Evolutionary conservation across 2,888 invertebrate species (phyloP), one percentile per base, ranked within the genome.

Genomic region (Himalopsyche japonica): DNA sequence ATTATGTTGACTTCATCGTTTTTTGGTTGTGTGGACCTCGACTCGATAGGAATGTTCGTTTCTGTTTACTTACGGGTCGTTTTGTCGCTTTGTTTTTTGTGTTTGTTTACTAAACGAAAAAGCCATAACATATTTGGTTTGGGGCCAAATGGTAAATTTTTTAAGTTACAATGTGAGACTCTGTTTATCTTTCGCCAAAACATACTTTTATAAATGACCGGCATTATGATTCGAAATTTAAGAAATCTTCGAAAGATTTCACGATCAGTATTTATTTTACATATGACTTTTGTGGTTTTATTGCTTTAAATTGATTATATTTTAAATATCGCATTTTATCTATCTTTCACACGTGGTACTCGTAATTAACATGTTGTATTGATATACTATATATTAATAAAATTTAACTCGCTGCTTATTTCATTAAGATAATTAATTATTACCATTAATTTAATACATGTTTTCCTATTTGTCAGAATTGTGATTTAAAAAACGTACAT

Each of bases 21-120:
- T 80, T 32, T 27, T 27, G 48, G 47, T 80, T 47, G 48, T 18
- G 34, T 49, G 57, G 57, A 57, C 57, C 49, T 80, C 34, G 24
- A 24, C 49, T 49, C 81, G 76, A 27, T 43, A 30, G 76, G 81
- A 81, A 81, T 81, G 64, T 57, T 43, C 70, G 81, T 27, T 27
- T 81, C 70, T 76, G 49, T 76, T 77, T 82, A 77, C 82, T 34
- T 30, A 15, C 82, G 37, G 20, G 76, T 81, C 76, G 34, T 80
- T 48, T 80, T 48, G 57, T 80, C 80, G 15, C 76, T n/a, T 57
- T 57, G 57, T 57, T 57, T 57, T 57, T 57, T 57, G 20, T 57
- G 15, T 57, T 57, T 57, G 57, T 20, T 57, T 57, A 57, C 57
- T 57, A 57, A 57, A 57, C 24, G 57, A 57, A 57, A 57, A 20